phyloP scores from a whole-genome alignment of 2,888 invertebrate species.

The Ischnura elegans region DNA sequence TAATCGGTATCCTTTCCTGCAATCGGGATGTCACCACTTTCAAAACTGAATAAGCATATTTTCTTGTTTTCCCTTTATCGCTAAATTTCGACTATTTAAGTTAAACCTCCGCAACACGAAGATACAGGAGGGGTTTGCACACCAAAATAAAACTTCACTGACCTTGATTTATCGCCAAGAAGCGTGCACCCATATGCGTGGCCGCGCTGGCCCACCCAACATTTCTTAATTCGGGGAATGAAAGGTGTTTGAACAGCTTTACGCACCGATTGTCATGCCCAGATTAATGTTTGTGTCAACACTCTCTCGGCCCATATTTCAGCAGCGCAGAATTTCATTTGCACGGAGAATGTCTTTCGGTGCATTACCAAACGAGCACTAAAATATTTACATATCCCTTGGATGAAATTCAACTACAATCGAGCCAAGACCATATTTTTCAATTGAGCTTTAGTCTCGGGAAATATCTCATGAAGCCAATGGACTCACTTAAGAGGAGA shows the following conservation, averaged over 20 bases:
- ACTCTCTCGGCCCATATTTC: not conserved
- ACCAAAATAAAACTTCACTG: not conserved
- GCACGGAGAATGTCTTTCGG: no score
- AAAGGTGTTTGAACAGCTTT: not conserved
- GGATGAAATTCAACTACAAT: no score
- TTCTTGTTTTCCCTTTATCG: not conserved
- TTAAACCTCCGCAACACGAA: not conserved
- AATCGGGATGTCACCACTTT: no score
- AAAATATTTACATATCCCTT: no score
- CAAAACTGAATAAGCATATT: not conserved
- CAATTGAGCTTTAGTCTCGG: no score
- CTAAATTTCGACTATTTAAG: not conserved
- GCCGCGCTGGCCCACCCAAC: not conserved
- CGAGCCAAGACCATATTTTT: no score
- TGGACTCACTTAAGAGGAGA: no score
- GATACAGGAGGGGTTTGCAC: not conserved
- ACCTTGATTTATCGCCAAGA: not conserved
- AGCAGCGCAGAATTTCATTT: no score
- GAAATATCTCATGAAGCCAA: no score
- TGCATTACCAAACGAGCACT: no score
- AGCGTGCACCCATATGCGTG: not conserved
- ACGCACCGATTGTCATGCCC: not conserved
- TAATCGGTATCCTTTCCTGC: no score
- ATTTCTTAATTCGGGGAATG: not conserved
- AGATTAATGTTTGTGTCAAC: not conserved